Evolutionary conservation across 2,888 invertebrate genomes (phyloP).

Genomic region (Rhagonycha fulva): DNA sequence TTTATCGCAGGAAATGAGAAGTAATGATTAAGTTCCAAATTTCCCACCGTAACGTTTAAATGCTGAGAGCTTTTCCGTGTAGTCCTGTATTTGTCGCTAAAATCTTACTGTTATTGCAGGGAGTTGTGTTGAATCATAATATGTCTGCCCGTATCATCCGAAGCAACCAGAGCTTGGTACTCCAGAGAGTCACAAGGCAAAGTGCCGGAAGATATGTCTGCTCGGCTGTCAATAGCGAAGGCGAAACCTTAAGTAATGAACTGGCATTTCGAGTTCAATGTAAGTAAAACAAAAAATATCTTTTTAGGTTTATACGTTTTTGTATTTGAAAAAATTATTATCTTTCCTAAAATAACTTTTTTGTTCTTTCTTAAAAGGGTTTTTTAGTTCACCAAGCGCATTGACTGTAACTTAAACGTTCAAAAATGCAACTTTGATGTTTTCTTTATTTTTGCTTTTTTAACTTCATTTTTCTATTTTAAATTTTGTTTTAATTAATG

Average conservation of each 20-base stretch:
- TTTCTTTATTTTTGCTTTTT: too few relatives aligned
- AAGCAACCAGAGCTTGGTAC: slow-evolving; percentile 89
- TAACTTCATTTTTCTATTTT: too few relatives aligned
- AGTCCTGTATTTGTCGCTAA: slow-evolving; percentile 28
- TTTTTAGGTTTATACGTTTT: background rate
- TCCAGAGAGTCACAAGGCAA: slow-evolving; percentile 85
- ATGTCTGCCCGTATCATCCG: slow-evolving; percentile 85
- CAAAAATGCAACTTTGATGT: too few relatives aligned
- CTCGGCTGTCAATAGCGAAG: slow-evolving; percentile 85
- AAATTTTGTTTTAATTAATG: too few relatives aligned
- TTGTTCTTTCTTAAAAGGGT: background rate
- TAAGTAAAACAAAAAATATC: slow-evolving; percentile 60
- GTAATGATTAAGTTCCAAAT: slow-evolving; percentile 29
- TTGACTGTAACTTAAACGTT: too few relatives aligned
- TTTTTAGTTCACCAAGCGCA: background rate
- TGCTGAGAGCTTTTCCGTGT: slow-evolving; percentile 40
- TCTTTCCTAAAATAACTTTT: background rate
- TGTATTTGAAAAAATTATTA: background rate
- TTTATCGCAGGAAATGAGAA: slow-evolving; percentile 20
- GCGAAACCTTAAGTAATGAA: slow-evolving; percentile 86
- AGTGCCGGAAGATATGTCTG: slow-evolving; percentile 88
- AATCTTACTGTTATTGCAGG: slow-evolving; percentile 61
- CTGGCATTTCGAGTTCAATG: slow-evolving; percentile 85
- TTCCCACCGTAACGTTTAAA: slow-evolving; percentile 30
- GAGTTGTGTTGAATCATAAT: slow-evolving; percentile 79